A percentile compares a stretch with the other conserved stretches of the same genome.
Evolutionary conservation across 2,888 invertebrate genomes (phyloP).

Genomic region (Hylaea fasciaria): DNA sequence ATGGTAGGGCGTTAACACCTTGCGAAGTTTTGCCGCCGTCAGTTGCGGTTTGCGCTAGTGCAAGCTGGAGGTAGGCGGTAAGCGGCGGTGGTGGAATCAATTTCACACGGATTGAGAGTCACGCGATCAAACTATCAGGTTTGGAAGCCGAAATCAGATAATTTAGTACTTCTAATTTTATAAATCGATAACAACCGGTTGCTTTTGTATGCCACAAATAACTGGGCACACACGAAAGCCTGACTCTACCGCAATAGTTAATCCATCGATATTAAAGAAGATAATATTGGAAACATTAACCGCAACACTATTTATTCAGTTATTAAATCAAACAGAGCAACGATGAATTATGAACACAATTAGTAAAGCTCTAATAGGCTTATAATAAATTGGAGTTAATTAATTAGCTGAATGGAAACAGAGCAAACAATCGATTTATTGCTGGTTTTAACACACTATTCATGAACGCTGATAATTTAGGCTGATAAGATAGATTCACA

Average conservation of each 20-base stretch:
- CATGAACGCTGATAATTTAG: no score
- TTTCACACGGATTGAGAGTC: slow-evolving; percentile 9
- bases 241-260: no score
- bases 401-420: slow-evolving; percentile 9
- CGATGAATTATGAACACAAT: slow-evolving; percentile 3
- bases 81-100: slow-evolving; percentile 13
- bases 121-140: slow-evolving; percentile 9
- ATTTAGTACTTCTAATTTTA: no score
- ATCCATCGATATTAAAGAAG: no score
- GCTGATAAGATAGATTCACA: no score
- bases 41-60: slow-evolving; percentile 15
- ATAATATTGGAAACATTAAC: no score
- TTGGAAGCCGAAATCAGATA: neutral
- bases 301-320: neutral
- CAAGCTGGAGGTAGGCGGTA: neutral
- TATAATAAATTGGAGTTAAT: slow-evolving; percentile 15
- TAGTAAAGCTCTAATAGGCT: slow-evolving; percentile 23
- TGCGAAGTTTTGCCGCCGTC: slow-evolving; percentile 18
- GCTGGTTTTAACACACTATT: no score
- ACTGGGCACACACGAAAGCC: no score
- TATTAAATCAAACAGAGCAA: neutral
- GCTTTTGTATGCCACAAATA: no score
- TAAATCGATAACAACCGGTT: no score
- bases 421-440: neutral
- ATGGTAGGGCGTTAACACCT: slow-evolving; percentile 11